A percentile compares a stretch with the other conserved stretches of the same genome.
These are phyloP conservation scores for Pantherophis alleghaniensis DNA, from an alignment of 2,797 vertebrate genomes.

Conservation along the genomic window DNA sequence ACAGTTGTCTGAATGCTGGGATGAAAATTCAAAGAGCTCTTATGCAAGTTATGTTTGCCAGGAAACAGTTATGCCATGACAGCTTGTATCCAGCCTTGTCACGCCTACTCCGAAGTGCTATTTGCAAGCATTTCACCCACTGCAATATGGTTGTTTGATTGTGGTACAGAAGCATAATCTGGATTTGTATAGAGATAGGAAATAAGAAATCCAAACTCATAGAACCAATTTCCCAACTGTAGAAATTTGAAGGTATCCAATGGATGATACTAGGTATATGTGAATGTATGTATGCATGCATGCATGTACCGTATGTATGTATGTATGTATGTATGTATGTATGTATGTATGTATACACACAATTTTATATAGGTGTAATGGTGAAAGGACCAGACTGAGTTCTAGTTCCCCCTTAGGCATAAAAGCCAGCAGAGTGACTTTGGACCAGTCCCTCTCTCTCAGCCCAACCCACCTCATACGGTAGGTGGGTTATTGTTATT, in stretches of 20 bases:
- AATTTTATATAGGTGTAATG: neutral
- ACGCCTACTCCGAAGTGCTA: slow-evolving; percentile 57
- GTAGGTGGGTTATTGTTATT: too few relatives aligned
- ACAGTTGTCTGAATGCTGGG: slow-evolving; percentile 30
- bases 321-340: neutral
- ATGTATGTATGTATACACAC: neutral
- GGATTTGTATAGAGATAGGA: slow-evolving; percentile 22
- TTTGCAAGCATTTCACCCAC: slow-evolving; percentile 71
- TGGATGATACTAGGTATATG: neutral
- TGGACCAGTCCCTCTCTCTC: neutral
- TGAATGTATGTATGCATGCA: neutral
- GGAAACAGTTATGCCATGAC: slow-evolving; percentile 53
- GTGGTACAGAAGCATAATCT: slow-evolving; percentile 47
- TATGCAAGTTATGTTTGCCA: slow-evolving; percentile 61
- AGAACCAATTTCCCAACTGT: neutral
- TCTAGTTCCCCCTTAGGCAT: neutral
- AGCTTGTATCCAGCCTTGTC: slow-evolving; percentile 58
- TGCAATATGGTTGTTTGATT: slow-evolving; percentile 65
- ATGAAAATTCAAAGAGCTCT: slow-evolving; percentile 44
- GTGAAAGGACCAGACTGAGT: neutral
- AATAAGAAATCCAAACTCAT: slow-evolving; percentile 31
- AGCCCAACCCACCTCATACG: neutral
- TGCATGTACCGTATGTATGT: neutral
- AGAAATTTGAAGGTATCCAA: slow-evolving; percentile 5
- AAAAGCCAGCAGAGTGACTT: neutral